These are phyloP conservation scores for Siphamia tubifer DNA, from an alignment of 2,113 vertebrate genomes.

Conservation along the genomic window DNA sequence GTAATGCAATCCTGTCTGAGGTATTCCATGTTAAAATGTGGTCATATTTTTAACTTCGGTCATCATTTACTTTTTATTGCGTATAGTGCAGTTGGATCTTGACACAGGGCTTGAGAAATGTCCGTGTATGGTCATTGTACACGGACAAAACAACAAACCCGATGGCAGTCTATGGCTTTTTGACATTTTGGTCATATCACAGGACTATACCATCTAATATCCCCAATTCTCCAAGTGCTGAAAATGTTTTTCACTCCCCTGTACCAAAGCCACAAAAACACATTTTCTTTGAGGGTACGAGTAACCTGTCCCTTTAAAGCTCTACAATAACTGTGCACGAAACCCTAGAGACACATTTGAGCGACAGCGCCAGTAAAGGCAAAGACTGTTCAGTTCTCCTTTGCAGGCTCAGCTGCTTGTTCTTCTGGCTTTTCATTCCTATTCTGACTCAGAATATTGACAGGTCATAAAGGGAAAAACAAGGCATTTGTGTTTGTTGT, in stretches of 20 bases:
- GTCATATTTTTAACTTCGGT: too few species aligned
- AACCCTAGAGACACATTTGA: constrained; percentile 58
- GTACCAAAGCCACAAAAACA: not conserved
- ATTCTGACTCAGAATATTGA: constrained; percentile 39
- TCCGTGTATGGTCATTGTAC: too few species aligned
- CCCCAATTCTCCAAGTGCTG: not conserved
- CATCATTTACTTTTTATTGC: too few species aligned
- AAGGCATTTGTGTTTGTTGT: not conserved
- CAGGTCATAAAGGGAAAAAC: constrained; percentile 32
- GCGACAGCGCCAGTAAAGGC: constrained; percentile 43
- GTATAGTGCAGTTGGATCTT: too few species aligned
- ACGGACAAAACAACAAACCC: too few species aligned
- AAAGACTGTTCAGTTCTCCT: constrained; percentile 31
- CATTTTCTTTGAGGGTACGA: constrained; percentile 50
- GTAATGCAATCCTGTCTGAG: too few species aligned
- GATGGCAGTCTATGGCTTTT: too few species aligned
- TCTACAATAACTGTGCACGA: constrained; percentile 47
- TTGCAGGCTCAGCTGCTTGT: constrained; percentile 55
- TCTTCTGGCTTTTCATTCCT: constrained; percentile 44
- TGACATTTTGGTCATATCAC: too few species aligned
- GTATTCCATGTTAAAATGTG: too few species aligned
- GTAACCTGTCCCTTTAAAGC: constrained; percentile 50
- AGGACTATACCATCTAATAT: not conserved
- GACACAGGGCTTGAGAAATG: too few species aligned
- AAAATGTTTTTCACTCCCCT: constrained; percentile 12